Percentiles rank a stretch among this genome's conserved stretches.
These are phyloP conservation scores for Drosophila paulistorum DNA, from an alignment of 1,140 invertebrate genomes.

Conservation along the genomic window DNA sequence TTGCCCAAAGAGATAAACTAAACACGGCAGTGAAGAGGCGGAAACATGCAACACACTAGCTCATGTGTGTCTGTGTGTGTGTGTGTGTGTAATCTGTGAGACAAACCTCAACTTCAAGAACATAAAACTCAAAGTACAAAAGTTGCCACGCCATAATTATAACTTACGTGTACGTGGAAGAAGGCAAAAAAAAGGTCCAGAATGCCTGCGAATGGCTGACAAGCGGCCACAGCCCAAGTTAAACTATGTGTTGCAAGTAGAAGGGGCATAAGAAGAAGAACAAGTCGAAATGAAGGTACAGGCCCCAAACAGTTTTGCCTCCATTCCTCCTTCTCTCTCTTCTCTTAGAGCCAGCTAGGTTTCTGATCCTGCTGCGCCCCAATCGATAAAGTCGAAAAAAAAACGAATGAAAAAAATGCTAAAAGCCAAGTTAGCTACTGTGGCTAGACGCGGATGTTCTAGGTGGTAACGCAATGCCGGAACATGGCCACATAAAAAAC, in stretches of 20 bases:
- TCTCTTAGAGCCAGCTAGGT: background rate
- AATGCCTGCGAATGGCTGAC: slow-evolving; percentile 25
- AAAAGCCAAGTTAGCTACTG: slow-evolving; percentile 17
- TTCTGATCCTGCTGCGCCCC: slow-evolving; percentile 15
- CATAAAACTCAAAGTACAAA: slow-evolving; percentile 52
- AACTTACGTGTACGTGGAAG: slow-evolving; percentile 52
- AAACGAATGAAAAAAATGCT: background rate
- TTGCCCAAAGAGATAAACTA: slow-evolving; percentile 18
- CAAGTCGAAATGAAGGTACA: background rate
- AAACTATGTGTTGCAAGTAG: background rate
- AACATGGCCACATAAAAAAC: slow-evolving; percentile 27
- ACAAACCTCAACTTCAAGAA: slow-evolving; percentile 53
- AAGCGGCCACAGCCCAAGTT: slow-evolving; percentile 20
- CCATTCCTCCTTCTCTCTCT: background rate
- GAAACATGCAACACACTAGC: slow-evolving; percentile 28
- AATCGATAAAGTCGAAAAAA: slow-evolving; percentile 16
- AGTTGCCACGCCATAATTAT: slow-evolving; percentile 55
- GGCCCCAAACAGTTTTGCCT: slow-evolving; percentile 2
- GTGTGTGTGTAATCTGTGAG: slow-evolving; percentile 14
- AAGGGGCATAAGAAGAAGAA: background rate
- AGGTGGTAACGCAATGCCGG: slow-evolving; percentile 11
- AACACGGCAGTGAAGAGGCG: slow-evolving; percentile 26
- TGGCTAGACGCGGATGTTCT: slow-evolving; percentile 4
- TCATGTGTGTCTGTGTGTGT: background rate
- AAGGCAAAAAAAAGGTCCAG: slow-evolving; percentile 20